Conservation (phyloP, 2,888 invertebrate genomes). For the Thymelicus acteon region DNA sequence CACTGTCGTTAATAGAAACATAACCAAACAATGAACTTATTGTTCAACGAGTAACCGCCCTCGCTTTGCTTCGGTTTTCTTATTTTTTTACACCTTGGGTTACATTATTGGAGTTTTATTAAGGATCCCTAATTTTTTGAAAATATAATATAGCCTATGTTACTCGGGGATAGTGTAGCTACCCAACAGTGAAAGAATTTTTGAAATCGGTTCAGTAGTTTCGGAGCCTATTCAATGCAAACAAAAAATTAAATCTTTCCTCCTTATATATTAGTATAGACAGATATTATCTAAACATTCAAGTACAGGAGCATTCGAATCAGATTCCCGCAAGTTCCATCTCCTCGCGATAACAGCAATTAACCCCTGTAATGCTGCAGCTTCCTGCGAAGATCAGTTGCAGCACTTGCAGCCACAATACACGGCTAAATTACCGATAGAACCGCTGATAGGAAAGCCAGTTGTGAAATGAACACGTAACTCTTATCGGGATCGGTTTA, state of each 20-base stretch:
- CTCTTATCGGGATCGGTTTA: constrained; percentile 30
- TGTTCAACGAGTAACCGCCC: too few relatives aligned
- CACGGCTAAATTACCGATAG: constrained; percentile 47
- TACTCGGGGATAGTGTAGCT: too few relatives aligned
- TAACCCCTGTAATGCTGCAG: constrained; percentile 40
- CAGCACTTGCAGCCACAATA: constrained; percentile 39
- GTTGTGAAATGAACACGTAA: constrained; percentile 41
- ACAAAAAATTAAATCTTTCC: too few relatives aligned
- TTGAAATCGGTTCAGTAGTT: too few relatives aligned
- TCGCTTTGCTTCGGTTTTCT: too few relatives aligned
- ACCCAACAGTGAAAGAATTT: too few relatives aligned
- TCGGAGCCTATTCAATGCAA: too few relatives aligned
- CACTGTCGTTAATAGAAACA: background rate
- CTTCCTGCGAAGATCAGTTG: constrained; percentile 40
- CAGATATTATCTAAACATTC: background rate
- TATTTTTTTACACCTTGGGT: too few relatives aligned
- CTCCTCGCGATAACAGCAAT: constrained; percentile 39
- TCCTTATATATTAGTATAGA: too few relatives aligned
- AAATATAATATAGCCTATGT: too few relatives aligned
- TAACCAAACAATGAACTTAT: constrained; percentile 2
- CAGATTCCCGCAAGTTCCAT: constrained; percentile 26
- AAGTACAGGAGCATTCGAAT: constrained; percentile 9
- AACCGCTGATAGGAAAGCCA: constrained; percentile 30
- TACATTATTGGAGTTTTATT: too few relatives aligned
- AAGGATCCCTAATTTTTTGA: too few relatives aligned